Evolutionary conservation across 2,113 vertebrate species (phyloP).

Genomic region (Hypomesus transpacificus): DNA sequence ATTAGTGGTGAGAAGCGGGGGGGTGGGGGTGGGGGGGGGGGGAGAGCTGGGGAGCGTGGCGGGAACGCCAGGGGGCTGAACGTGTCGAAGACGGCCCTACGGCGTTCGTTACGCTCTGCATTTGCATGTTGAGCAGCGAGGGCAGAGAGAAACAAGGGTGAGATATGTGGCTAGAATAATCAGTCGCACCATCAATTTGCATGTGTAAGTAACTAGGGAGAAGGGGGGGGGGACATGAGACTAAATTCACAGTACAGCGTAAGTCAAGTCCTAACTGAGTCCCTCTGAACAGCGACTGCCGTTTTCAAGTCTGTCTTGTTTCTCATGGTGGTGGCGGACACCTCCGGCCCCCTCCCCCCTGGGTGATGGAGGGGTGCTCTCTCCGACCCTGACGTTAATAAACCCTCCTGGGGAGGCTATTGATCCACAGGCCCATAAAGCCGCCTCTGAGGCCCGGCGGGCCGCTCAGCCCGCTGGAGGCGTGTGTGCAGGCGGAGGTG

Average conservation of each 20-base stretch:
- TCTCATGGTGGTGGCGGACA: slow-evolving; percentile 43
- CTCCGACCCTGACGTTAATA: slow-evolving; percentile 56
- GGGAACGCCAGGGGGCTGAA: slow-evolving; percentile 47
- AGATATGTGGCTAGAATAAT: slow-evolving; percentile 59
- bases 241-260: background rate
- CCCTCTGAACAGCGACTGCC: slow-evolving; percentile 29
- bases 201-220: slow-evolving; percentile 25
- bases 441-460: slow-evolving; percentile 28
- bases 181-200: slow-evolving; percentile 45
- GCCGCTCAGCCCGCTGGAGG: slow-evolving; percentile 55
- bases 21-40: slow-evolving; percentile 34
- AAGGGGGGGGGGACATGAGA: background rate
- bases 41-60: slow-evolving; percentile 38
- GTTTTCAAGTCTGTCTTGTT: slow-evolving; percentile 23
- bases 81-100: slow-evolving; percentile 52
- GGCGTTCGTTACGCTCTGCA: slow-evolving; percentile 60
- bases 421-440: slow-evolving; percentile 62
- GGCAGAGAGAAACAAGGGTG: slow-evolving; percentile 53
- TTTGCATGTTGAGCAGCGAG: slow-evolving; percentile 63
- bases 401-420: slow-evolving; percentile 58
- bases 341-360: slow-evolving; percentile 23
- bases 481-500: slow-evolving; percentile 51
- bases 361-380: slow-evolving; percentile 40
- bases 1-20: slow-evolving; percentile 62
- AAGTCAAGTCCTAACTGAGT: slow-evolving; percentile 40